phyloP scores from a whole-genome alignment of 2,888 invertebrate species.

The Platycheirus rosarum region DNA sequence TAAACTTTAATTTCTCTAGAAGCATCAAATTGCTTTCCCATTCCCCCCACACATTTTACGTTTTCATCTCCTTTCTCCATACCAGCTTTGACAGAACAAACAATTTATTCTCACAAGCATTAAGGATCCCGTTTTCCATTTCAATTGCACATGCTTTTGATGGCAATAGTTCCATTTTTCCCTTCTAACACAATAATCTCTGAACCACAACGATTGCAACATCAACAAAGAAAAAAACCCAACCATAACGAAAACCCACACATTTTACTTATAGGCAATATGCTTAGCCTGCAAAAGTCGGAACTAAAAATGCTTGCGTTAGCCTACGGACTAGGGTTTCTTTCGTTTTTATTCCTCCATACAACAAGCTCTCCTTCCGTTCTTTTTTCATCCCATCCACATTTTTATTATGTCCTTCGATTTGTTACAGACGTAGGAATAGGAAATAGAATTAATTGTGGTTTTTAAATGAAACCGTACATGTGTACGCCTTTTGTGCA shows the following conservation, averaged over 20 bases:
- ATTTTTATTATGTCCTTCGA: conserved; percentile 17
- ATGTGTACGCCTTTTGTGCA: conserved; percentile 10
- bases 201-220: background rate
- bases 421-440: conserved; percentile 39
- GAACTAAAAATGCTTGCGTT: background rate
- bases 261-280: background rate
- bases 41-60: too few relatives aligned
- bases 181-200: too few relatives aligned
- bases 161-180: too few relatives aligned
- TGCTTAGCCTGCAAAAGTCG: background rate
- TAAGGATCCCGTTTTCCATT: too few relatives aligned
- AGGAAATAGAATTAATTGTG: conserved; percentile 57
- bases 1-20: too few relatives aligned
- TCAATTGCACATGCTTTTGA: too few relatives aligned
- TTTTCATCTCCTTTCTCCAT: too few relatives aligned
- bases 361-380: background rate
- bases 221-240: background rate
- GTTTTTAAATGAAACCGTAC: conserved; percentile 37
- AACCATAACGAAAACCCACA: background rate
- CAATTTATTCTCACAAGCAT: too few relatives aligned
- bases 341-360: background rate
- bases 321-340: background rate
- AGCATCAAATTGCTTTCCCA: too few relatives aligned
- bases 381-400: background rate
- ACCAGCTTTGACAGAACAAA: too few relatives aligned